A percentile compares a stretch with the other conserved stretches of the same genome.
Evolutionary conservation across 2,888 invertebrate genomes (phyloP).

Genomic region (Pyrrhosoma nymphula): DNA sequence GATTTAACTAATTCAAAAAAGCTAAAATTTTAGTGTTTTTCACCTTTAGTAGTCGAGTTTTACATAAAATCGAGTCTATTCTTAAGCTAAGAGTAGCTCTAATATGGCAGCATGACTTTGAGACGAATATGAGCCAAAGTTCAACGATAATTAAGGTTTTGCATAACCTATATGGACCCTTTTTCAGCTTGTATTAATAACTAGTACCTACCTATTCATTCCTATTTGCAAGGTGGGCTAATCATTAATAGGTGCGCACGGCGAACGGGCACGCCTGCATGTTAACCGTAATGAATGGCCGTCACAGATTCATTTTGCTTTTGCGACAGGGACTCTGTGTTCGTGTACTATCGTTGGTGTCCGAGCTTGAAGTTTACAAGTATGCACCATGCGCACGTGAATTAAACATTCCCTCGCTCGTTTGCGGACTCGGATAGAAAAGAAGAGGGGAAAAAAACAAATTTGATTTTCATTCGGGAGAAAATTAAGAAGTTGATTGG

Average conservation of each 20-base stretch:
- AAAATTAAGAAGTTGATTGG: conserved; percentile 21
- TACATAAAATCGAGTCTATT: no score
- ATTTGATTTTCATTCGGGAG: not conserved
- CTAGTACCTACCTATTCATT: not conserved
- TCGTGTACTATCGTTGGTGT: not conserved
- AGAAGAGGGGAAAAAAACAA: not conserved
- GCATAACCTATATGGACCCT: no score
- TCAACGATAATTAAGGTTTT: no score
- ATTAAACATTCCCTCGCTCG: not conserved
- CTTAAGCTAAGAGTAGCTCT: no score
- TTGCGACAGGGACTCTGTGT: not conserved
- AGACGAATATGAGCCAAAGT: no score
- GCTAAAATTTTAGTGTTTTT: no score
- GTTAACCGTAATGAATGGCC: not conserved
- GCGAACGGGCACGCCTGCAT: not conserved
- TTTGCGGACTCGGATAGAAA: not conserved
- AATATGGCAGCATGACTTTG: no score
- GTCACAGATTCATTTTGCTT: not conserved
- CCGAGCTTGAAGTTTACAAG: not conserved
- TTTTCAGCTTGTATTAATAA: no score
- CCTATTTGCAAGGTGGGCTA: not conserved
- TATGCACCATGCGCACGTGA: not conserved
- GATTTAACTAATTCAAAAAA: no score
- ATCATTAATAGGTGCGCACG: not conserved
- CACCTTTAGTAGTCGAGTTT: no score